phyloP scores from a whole-genome alignment of 2,113 vertebrate species.

The Phalacrocorax carbo region DNA sequence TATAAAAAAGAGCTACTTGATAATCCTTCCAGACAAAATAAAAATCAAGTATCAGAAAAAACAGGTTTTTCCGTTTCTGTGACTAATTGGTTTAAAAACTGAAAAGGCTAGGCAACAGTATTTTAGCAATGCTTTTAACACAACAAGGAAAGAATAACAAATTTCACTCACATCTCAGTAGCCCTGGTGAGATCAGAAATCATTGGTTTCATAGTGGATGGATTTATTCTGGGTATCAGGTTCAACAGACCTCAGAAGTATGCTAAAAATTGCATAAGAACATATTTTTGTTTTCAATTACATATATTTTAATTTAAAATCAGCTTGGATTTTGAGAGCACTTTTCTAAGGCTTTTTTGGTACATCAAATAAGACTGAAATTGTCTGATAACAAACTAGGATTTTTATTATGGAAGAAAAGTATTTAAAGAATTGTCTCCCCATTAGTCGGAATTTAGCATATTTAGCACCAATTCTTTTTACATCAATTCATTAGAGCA shows the following conservation, averaged over 20 bases:
- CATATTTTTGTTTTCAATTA: neutral
- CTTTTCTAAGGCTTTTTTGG: neutral
- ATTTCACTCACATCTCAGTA: neutral
- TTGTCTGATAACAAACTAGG: neutral
- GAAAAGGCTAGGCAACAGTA: neutral
- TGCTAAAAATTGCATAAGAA: neutral
- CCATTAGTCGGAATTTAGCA: neutral
- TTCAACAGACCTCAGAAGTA: neutral
- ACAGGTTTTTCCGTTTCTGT: neutral
- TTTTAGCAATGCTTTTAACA: neutral
- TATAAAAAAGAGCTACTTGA: neutral
- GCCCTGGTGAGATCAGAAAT: neutral
- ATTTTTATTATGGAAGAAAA: neutral
- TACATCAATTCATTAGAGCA: neutral
- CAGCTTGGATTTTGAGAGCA: neutral
- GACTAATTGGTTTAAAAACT: neutral
- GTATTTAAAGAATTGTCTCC: neutral
- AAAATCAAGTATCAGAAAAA: neutral
- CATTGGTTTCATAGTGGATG: neutral
- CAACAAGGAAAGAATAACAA: neutral
- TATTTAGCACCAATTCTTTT: neutral
- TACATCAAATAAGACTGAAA: neutral
- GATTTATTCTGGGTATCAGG: neutral
- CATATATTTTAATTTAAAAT: neutral
- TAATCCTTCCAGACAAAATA: neutral